A percentile compares a stretch with the other conserved stretches of the same genome.
Conservation (phyloP, 2,797 vertebrate species). For the Decapterus maruadsi region DNA sequence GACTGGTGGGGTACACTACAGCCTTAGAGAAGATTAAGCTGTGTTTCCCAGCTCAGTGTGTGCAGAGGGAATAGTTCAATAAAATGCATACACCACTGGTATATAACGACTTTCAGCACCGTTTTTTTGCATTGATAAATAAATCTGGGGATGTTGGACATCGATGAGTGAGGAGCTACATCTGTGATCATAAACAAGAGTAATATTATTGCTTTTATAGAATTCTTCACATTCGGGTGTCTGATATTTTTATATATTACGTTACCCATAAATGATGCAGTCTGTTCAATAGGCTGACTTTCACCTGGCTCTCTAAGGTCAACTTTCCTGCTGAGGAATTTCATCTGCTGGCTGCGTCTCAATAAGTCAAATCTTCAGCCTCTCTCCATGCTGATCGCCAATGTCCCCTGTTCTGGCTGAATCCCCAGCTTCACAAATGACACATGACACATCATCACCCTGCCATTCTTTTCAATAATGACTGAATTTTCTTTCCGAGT, state of each 20-base stretch:
- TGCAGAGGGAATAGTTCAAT: slow-evolving; percentile 34
- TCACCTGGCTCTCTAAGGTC: neutral
- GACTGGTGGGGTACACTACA: slow-evolving; percentile 52
- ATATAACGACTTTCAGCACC: slow-evolving; percentile 24
- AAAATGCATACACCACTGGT: slow-evolving; percentile 41
- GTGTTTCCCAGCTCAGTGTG: slow-evolving; percentile 47
- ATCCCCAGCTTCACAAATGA: too few species aligned
- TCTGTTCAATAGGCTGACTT: neutral
- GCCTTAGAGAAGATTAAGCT: slow-evolving; percentile 68
- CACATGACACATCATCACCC: too few species aligned
- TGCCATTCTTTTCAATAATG: neutral
- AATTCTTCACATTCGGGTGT: neutral
- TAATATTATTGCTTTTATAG: neutral
- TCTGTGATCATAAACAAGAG: neutral
- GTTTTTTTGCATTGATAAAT: slow-evolving; percentile 53
- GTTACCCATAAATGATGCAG: neutral
- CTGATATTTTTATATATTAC: neutral
- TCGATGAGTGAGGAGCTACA: slow-evolving; percentile 13
- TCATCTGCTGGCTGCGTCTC: neutral
- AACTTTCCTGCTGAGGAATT: neutral
- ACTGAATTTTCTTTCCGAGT: too few species aligned
- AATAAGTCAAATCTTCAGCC: neutral
- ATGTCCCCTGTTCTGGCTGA: too few species aligned
- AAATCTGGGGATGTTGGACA: slow-evolving; percentile 26
- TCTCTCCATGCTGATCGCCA: neutral